Evolutionary conservation across 2,888 invertebrate genomes (phyloP).

Genomic region (Empis stercorea): DNA sequence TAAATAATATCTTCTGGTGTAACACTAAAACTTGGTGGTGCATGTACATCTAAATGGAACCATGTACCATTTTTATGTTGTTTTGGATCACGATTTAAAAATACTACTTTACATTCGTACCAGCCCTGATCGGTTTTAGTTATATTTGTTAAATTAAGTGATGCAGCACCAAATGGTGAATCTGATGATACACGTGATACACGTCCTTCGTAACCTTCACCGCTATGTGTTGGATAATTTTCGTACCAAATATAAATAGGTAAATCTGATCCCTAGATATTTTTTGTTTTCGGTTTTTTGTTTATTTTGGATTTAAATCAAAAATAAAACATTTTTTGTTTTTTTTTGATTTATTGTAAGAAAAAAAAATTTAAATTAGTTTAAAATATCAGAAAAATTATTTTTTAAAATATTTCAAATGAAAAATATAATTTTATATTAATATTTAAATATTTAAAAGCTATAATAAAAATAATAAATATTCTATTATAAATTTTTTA

Average conservation of each 20-base stretch:
- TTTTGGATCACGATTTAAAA: constrained; percentile 87
- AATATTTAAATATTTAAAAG: not conserved
- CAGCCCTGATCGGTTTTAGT: constrained; percentile 90
- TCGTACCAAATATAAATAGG: constrained; percentile 98
- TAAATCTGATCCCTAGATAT: constrained; percentile 77
- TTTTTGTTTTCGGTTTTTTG: constrained; percentile 5
- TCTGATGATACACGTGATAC: constrained; percentile 80
- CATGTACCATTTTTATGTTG: constrained; percentile 91
- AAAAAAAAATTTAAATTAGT: constrained; percentile 2
- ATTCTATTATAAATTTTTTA: too few species aligned
- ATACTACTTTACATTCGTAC: constrained; percentile 93
- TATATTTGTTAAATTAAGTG: constrained; percentile 91
- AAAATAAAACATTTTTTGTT: not conserved
- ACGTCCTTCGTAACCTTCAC: constrained; percentile 84
- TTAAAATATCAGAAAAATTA: not conserved
- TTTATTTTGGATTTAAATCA: not conserved
- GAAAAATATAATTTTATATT: not conserved
- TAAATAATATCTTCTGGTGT: constrained; percentile 93
- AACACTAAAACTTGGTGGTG: constrained; percentile 88
- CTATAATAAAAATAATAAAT: too few species aligned
- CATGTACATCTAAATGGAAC: constrained; percentile 97
- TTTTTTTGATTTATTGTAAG: not conserved
- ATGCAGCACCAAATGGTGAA: constrained; percentile 81
- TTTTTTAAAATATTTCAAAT: not conserved
- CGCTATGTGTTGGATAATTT: constrained; percentile 93